Conservation (phyloP, 2,113 vertebrate genomes). For the Pontoporia blainvillei region DNA sequence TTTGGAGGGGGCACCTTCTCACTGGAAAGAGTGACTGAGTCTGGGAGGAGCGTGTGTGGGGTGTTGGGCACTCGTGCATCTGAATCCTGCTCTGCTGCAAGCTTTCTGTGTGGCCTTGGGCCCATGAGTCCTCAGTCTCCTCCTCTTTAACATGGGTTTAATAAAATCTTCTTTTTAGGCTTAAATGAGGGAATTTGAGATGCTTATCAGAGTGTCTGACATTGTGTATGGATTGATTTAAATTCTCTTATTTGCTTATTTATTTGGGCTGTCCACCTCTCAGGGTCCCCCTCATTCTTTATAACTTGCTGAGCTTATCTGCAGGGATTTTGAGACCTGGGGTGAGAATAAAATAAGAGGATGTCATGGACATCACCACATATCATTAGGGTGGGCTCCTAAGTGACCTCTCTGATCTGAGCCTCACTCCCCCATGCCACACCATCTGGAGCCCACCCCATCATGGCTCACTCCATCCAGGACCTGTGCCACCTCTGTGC, state of each 20-base stretch:
- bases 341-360: not conserved
- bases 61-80: not conserved
- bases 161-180: not conserved
- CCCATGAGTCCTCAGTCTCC: not conserved
- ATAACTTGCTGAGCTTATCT: not conserved
- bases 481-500: not conserved
- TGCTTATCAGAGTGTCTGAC: not conserved
- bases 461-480: not conserved
- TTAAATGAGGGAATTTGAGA: not conserved
- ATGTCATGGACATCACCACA: not conserved
- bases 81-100: not conserved
- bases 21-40: not conserved
- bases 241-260: not conserved
- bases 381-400: not conserved
- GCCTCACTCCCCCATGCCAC: accelerated
- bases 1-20: not conserved
- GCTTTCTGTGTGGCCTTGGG: not conserved
- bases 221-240: not conserved
- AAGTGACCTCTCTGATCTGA: not conserved
- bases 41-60: not conserved
- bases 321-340: not conserved
- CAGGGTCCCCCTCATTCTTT: not conserved
- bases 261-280: not conserved
- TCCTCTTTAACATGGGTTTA: not conserved
- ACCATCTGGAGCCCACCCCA: not conserved